Percentiles rank a stretch among this genome's conserved stretches.
phyloP scores from a whole-genome alignment of 2,797 vertebrate species.

The Melanotaenia maccullochi region DNA sequence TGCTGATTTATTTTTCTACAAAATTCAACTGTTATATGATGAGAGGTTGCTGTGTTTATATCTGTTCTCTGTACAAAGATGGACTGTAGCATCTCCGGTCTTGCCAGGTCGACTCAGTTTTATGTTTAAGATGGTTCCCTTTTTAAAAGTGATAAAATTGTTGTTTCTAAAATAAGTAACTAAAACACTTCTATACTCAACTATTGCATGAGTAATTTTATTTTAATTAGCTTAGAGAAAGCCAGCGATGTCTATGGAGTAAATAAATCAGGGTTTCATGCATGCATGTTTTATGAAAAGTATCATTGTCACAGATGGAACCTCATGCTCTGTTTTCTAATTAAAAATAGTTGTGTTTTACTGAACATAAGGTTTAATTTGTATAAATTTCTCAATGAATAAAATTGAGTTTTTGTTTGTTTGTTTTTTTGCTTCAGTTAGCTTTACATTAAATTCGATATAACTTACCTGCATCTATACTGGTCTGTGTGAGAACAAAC shows the following conservation, averaged over 20 bases:
- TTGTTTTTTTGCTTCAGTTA: neutral
- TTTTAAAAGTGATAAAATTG: neutral
- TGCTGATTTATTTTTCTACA: too few relatives aligned
- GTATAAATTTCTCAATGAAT: neutral
- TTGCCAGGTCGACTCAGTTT: too few relatives aligned
- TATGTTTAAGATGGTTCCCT: too few relatives aligned
- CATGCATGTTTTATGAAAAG: neutral
- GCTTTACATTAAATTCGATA: neutral
- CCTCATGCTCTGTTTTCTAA: neutral
- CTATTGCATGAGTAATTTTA: neutral
- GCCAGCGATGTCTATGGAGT: neutral
- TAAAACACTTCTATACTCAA: neutral
- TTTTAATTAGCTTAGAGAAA: slow-evolving; percentile 3
- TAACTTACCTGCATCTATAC: neutral
- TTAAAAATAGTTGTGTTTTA: slow-evolving; percentile 3
- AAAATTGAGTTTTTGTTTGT: too few relatives aligned
- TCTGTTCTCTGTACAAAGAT: too few relatives aligned
- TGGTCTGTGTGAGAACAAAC: neutral
- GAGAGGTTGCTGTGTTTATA: too few relatives aligned
- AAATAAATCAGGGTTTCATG: neutral
- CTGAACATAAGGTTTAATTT: slow-evolving; percentile 1
- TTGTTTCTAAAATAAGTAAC: neutral
- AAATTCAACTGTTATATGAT: too few relatives aligned
- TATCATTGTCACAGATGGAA: neutral
- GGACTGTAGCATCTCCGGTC: too few relatives aligned